phyloP scores from a whole-genome alignment of 2,797 vertebrate species.

The Chlorospingus flavigularis region DNA sequence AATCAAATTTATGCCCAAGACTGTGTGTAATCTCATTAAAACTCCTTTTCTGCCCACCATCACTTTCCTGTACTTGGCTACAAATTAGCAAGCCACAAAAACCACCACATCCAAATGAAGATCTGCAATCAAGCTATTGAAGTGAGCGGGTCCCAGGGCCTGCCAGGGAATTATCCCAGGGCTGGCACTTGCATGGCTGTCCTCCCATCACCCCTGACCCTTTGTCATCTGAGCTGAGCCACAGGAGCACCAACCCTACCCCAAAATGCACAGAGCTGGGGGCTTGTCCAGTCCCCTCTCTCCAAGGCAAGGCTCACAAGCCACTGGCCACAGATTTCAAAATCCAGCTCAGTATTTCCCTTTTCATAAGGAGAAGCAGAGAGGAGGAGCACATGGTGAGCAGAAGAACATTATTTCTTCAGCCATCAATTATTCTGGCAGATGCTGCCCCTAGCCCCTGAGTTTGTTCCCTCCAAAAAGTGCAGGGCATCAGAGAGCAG shows the following conservation, averaged over 20 bases:
- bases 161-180: neutral
- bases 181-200: neutral
- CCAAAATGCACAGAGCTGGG: neutral
- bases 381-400: neutral
- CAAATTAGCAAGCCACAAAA: neutral
- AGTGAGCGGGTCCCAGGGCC: fast-evolving
- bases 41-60: neutral
- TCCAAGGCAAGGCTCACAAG: neutral
- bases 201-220: neutral
- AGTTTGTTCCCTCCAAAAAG: fast-evolving
- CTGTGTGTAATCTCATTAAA: neutral
- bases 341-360: neutral
- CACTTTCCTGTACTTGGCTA: neutral
- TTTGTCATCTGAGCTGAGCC: neutral
- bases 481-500: neutral
- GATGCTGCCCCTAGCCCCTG: neutral
- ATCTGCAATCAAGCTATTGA: fast-evolving
- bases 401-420: neutral
- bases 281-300: fast-evolving
- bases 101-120: neutral
- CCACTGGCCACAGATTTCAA: neutral
- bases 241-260: neutral
- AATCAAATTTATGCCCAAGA: neutral
- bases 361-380: neutral
- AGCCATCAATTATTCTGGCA: neutral